phyloP scores from a whole-genome alignment of 2,888 invertebrate genomes.

The Hydriomena furcata region DNA sequence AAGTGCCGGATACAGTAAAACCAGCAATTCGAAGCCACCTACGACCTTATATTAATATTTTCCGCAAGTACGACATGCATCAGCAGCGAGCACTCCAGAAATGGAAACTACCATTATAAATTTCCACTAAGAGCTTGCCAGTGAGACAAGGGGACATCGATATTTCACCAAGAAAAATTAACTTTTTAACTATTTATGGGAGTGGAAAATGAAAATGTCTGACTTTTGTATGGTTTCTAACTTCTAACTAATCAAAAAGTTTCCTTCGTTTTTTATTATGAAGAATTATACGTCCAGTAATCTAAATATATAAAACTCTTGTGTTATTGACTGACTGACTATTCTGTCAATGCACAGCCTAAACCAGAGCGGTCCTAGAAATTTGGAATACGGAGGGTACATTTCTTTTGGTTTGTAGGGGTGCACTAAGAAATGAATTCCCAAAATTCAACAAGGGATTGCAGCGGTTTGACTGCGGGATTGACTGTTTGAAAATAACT shows the following conservation, averaged over 20 bases:
- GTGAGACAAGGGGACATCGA: conserved; percentile 59
- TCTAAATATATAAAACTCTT: too few relatives aligned
- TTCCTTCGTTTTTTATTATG: conserved; percentile 7
- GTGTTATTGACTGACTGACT: too few relatives aligned
- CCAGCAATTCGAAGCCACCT: conserved; percentile 18
- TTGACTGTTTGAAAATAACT: too few relatives aligned
- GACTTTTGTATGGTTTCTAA: conserved; percentile 2
- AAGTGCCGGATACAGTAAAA: not conserved
- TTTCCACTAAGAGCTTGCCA: conserved; percentile 70
- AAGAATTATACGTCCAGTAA: too few relatives aligned
- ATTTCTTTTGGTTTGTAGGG: too few relatives aligned
- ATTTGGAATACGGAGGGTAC: too few relatives aligned
- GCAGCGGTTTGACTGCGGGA: too few relatives aligned
- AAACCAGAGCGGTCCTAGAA: too few relatives aligned
- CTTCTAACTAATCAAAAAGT: conserved; percentile 5
- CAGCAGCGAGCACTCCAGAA: conserved; percentile 66
- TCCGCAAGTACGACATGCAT: conserved; percentile 66
- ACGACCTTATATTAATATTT: conserved; percentile 50
- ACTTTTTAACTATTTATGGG: conserved; percentile 17
- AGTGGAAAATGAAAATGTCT: conserved; percentile 22
- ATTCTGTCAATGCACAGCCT: too few relatives aligned
- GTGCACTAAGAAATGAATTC: too few relatives aligned
- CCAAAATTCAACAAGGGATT: too few relatives aligned
- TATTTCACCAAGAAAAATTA: conserved; percentile 51
- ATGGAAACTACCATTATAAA: conserved; percentile 78